These are phyloP conservation scores for Tricholaema leucomelas DNA, from an alignment of 2,113 vertebrate genomes.

Conservation along the genomic window DNA sequence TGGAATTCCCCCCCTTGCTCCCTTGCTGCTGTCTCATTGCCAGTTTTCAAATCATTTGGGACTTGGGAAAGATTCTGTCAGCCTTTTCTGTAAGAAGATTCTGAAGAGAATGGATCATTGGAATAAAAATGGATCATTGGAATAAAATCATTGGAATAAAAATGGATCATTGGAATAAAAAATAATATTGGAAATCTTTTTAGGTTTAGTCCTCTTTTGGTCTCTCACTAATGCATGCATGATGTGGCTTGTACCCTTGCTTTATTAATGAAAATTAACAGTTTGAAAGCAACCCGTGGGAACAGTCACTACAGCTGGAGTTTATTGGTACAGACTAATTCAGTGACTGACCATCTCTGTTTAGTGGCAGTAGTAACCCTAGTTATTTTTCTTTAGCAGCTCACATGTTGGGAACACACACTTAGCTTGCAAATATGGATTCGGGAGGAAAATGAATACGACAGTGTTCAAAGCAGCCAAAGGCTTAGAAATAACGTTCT, in stretches of 20 bases:
- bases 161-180: not conserved
- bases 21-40: constrained; percentile 19
- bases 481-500: constrained; percentile 63
- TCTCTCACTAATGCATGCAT: not conserved
- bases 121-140: not conserved
- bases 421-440: constrained; percentile 50
- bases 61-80: not conserved
- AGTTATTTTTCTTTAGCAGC: constrained; percentile 47
- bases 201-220: not conserved
- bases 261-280: constrained; percentile 32
- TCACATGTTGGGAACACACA: constrained; percentile 41
- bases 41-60: constrained; percentile 32
- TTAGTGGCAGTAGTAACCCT: not conserved
- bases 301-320: not conserved
- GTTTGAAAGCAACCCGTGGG: constrained; percentile 8
- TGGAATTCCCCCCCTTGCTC: not conserved
- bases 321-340: not conserved
- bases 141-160: constrained; percentile 8
- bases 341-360: constrained; percentile 30
- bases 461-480: constrained; percentile 51
- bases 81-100: not conserved
- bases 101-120: not conserved
- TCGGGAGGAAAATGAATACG: constrained; percentile 47
- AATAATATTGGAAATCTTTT: not conserved
- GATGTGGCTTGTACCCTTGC: not conserved